Evolutionary conservation across 2,113 vertebrate genomes (phyloP).

Genomic region (Aplodontia rufa): DNA sequence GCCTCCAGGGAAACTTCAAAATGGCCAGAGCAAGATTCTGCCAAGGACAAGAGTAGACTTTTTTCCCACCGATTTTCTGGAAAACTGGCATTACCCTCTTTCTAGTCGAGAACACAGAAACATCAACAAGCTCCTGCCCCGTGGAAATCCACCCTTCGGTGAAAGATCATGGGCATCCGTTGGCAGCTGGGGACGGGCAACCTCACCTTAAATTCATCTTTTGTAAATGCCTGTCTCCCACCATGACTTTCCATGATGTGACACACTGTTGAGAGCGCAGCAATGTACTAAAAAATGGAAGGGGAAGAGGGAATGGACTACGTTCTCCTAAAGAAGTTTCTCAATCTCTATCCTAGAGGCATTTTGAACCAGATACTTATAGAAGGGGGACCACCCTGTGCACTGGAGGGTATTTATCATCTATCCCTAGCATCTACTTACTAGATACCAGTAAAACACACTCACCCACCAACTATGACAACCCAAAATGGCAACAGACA

Average conservation of each 20-base stretch:
- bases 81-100: neutral
- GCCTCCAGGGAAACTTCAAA: neutral
- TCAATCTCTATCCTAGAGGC: neutral
- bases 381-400: too few species aligned
- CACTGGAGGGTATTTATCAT: neutral
- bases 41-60: neutral
- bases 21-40: neutral
- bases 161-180: neutral
- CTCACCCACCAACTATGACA: neutral
- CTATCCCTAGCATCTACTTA: neutral
- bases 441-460: neutral
- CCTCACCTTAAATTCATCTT: neutral
- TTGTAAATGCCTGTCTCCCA: neutral
- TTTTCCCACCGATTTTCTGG: neutral
- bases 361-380: neutral
- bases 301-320: fast-evolving
- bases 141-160: neutral
- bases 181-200: neutral
- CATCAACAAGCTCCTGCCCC: neutral
- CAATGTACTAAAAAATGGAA: neutral
- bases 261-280: neutral
- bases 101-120: slow-evolving; percentile 19
- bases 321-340: neutral
- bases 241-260: neutral
- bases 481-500: neutral